A percentile compares a stretch with the other conserved stretches of the same genome.
These are phyloP conservation scores for Sebastolobus alascanus DNA, from an alignment of 2,797 vertebrate genomes.

Conservation along the genomic window DNA sequence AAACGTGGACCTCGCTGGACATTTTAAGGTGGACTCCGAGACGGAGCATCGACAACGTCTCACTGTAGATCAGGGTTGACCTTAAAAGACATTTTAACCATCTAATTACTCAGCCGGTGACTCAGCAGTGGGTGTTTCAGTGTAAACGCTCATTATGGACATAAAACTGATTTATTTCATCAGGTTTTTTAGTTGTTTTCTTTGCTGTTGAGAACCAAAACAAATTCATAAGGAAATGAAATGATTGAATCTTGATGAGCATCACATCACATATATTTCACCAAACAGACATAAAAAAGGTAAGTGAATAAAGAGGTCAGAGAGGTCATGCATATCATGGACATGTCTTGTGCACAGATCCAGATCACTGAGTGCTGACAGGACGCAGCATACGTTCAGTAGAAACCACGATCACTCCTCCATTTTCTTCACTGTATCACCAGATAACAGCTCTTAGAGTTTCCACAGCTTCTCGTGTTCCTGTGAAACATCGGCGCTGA, in stretches of 20 bases:
- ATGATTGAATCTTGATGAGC: too few relatives aligned
- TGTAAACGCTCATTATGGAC: neutral
- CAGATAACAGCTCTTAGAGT: conserved; percentile 5
- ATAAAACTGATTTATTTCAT: neutral
- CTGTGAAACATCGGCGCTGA: conserved; percentile 40
- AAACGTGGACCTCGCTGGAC: conserved; percentile 67
- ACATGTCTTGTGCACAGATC: neutral
- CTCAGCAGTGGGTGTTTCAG: neutral
- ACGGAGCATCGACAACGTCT: conserved; percentile 26
- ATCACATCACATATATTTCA: too few relatives aligned
- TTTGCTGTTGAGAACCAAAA: too few relatives aligned
- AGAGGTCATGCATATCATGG: too few relatives aligned
- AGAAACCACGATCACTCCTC: conserved; percentile 8
- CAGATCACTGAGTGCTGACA: neutral
- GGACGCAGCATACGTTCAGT: neutral
- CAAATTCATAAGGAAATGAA: too few relatives aligned
- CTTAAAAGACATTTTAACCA: conserved; percentile 70
- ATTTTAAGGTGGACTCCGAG: conserved; percentile 90
- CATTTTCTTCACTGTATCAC: conserved; percentile 14
- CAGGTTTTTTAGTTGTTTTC: too few relatives aligned
- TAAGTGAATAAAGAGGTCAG: too few relatives aligned
- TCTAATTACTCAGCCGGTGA: conserved; percentile 9
- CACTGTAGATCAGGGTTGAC: conserved; percentile 35
- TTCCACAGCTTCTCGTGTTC: conserved; percentile 39
- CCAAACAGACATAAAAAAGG: too few relatives aligned